Evolutionary conservation across 2,113 vertebrate species (phyloP), one percentile per base, ranked within the genome.

Genomic region (Gnathonemus echidnorhynchus): DNA sequence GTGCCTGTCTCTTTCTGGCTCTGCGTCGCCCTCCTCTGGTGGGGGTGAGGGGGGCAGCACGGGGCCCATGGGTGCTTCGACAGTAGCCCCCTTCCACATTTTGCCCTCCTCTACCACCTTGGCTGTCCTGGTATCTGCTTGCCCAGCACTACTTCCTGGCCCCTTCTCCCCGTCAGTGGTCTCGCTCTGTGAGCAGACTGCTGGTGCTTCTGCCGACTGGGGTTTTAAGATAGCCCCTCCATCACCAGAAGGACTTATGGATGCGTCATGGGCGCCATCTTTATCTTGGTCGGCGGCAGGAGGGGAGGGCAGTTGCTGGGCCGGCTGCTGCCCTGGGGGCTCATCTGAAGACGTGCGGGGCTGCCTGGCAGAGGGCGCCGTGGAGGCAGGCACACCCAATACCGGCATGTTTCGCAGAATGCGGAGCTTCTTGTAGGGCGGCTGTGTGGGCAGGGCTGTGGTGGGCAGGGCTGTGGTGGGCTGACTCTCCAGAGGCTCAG

Each of bases 361-460:
- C 74, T 42, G 92, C 91, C 19, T 93, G 35, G 35, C 13, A 48
- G 58, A 19, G 4, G 56, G 66, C 8, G 84, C 77, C 8, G 85
- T 62, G 31, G 89, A 52, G 4, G 31, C 49, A 45, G 48, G 88
- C 90, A 89, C 91, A 90, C 92, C 88, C 89, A 77, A 62, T 85
- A 80, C 58, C 74, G 91, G 89, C 45, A 58, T 56, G 90, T 88
- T 93, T 91, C 87, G 92, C 92, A 15, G 91, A 45, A 90, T 91
- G 90, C 80, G 93, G 90, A 90, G 91, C 88, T 39, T 93, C 92
- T 91, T 94, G 92, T 89, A 45, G 46, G 3, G 89, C 70, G 93
- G 92, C 84, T 66, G 88, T 70, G 17, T 91, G 53, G 93, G 27
- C 89, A 86, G 58, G 42, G 91, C 84, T 39, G 89, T 87, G 85